Evolutionary conservation across 2,888 invertebrate species (phyloP), one percentile per base, ranked within the genome.

Genomic region (Heliconius charithonia): DNA sequence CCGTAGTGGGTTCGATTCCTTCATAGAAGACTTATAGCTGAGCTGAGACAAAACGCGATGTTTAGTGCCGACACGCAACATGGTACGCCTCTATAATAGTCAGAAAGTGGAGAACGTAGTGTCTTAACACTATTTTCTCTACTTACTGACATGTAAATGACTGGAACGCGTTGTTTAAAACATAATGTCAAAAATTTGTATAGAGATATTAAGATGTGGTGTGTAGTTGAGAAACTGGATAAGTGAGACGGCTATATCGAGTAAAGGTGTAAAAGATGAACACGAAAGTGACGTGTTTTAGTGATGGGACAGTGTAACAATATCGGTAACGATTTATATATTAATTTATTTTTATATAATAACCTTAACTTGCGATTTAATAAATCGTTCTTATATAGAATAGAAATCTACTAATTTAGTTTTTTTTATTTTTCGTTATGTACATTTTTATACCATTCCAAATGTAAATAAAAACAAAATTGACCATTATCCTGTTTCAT

Each of bases 181-280:
- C 80, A 76, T 80, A 2, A 79, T 80, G 80, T 32, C 32, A 71
- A 77, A 71, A 77, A 76, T 77, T n/a, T 37, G 72, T 77, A 75
- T 56, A 63, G 27, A 74, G 51, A 63, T 75, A 65, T 66, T 41
- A 67, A 70, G 41, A 75, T 81, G 78, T 79, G 63, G 78, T 63
- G 76, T 65, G 77, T 51, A 75, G 86, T 80, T 85, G 73, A 85
- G 89, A 85, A 80, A 76, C 79, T 65, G 79, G 67, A 79, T 59
- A 82, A 83, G 73, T 70, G 88, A 85, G 90, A 90, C 79, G 81
- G 87, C 77, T 65, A 83, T 82, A 85, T 84, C 83, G 84, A 85
- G 83, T 88, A 89, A 89, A 93, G 94, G 94, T 94, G 94, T 93
- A 93, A 94, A 87, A 93, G 93, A 93, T 93, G 93, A 91, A 91